Conservation (phyloP, 2,113 vertebrate genomes). For the Lamprologus lemairii region DNA sequence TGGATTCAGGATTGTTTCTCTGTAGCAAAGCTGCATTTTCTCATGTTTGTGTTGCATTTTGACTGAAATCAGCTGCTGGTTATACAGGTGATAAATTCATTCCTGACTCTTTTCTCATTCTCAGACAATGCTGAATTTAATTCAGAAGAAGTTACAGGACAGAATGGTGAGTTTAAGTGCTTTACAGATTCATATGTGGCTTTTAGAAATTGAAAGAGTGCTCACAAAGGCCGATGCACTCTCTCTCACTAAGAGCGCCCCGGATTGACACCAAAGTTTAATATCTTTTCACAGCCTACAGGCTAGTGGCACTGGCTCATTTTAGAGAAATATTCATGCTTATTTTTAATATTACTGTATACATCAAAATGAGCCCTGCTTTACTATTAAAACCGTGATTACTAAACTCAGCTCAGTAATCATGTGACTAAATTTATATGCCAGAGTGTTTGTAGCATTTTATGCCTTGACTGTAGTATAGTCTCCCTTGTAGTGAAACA, state of each 20-base stretch:
- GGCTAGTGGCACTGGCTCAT: background rate
- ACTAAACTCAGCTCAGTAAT: background rate
- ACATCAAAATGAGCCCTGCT: background rate
- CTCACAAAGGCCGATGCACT: background rate
- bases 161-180: slow-evolving; percentile 78
- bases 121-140: slow-evolving; percentile 96
- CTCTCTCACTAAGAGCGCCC: background rate
- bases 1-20: background rate
- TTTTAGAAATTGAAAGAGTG: background rate
- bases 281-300: background rate
- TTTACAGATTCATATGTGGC: background rate
- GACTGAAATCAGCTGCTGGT: background rate
- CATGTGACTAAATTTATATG: background rate
- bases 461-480: background rate
- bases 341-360: background rate
- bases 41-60: background rate
- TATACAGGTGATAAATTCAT: background rate
- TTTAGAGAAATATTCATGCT: background rate
- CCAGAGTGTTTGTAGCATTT: background rate
- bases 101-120: background rate
- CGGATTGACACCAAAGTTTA: background rate
- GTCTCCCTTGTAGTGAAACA: background rate
- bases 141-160: slow-evolving; percentile 93
- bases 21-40: background rate
- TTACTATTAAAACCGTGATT: background rate